Evolutionary conservation across 2,888 invertebrate genomes (phyloP), one percentile per base, ranked within the genome.

Genomic region (Lithophane semibrunnea): DNA sequence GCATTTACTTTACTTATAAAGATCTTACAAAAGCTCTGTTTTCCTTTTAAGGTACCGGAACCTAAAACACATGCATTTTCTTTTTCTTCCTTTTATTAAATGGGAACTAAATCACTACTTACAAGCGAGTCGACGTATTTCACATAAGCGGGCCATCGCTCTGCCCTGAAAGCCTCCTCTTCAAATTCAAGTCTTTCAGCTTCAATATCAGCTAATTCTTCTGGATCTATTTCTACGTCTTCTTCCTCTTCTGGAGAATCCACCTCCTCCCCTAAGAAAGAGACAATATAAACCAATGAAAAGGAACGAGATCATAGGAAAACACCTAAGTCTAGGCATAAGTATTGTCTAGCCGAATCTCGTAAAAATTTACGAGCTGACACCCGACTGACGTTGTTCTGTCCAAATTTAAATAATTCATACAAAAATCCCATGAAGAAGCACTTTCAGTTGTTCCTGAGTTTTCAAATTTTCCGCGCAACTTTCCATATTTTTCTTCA

Each of bases 91-190:
- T 18, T 52, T 13, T 72, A n/a, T 58, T 24, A 47, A 64, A 63
- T 66, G 5, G 18, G 2, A 49, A 58, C 5, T 37, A 64, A 24
- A 16, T 73, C n/a, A 37, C 0, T 68, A 86, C 90, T 91, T 90
- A 96, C 97, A 71, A 96, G 90, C 13, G 93, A 93, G 84, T 97
- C 97, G 0, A 96, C 94, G 76, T 96, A 96, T 92, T 94, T 92
- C 79, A 97, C 97, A 90, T 97, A 97, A 64, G 95, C 96, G 9
- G 95, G 95, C 94, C 97, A 97, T 1, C 96, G 93, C 21, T 88
- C 92, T 0, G 92, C 92, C 73, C 96, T 93, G 78, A 96, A 96
- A 9, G 93, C 93, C 71, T 92, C 94, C 71, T 91, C 92, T 79
- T 95, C 96, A 85, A 94, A 83, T 85, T 96, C 97, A 65, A 84